Evolutionary conservation across 2,888 invertebrate genomes (phyloP), one percentile per base, ranked within the genome.

Genomic region (Melieria crassipennis): DNA sequence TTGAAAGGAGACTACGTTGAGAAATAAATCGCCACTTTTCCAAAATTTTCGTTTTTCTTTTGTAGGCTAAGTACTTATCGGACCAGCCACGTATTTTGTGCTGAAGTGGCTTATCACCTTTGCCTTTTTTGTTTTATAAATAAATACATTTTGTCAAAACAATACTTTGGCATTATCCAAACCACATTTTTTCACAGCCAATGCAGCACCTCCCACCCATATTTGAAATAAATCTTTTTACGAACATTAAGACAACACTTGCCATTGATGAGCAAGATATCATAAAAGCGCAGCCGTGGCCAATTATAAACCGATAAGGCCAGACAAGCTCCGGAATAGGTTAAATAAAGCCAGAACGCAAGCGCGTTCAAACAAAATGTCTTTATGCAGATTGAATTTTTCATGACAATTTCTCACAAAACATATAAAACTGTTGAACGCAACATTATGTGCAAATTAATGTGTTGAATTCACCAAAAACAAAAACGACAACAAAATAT

Each of bases 251-350:
- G 3, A 30, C 30, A 30, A 30, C 30, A 30, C 30, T 30, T 30
- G 30, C 30, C 30, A 30, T 30, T 30, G 30, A 30, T 5, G 16
- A 11, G 10, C 10, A 47, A 47, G 7, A 11, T 11, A 5, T 7
- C 16, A 16, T 30, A 16, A 16, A 3, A 16, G 43, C 55, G 11
- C 7, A 9, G 10, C 47, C 9, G 42, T 10, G 13, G 30, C 47
- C 48, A 48, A 50, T 48, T 7, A 13, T 42, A 63, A 63, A 63
- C 47, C 47, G 13, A 6, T 48, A 13, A 42, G 42, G 57, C 56
- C n/a, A 47, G 45, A 47, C 47, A 58, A 66, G 57, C 66, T 66
- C 66, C 57, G 58, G 57, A 66, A 58, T 66, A 58, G 30, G 52
- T 52, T n/a, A 52, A 52, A 5, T 52, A 5, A 30, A 30, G 30